Percentiles rank a stretch among this genome's conserved stretches.
Conservation (phyloP, 2,888 invertebrate genomes). For the Idaea aversata region DNA sequence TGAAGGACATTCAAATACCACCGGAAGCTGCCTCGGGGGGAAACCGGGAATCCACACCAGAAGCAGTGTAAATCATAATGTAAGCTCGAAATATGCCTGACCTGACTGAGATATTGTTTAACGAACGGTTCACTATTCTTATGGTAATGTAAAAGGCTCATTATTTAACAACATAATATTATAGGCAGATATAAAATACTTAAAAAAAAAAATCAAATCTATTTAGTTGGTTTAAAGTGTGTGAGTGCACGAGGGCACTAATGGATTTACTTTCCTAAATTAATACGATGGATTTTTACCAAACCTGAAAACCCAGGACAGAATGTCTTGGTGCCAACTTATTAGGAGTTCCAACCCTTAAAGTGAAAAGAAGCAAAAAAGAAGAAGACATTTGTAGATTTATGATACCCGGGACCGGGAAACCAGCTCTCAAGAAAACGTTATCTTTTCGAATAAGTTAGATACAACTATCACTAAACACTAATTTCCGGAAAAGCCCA, state of each 20-base stretch:
- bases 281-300: too few species aligned
- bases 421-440: background rate
- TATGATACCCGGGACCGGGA: background rate
- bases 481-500: background rate
- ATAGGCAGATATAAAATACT: too few species aligned
- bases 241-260: too few species aligned
- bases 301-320: too few species aligned
- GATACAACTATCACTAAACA: background rate
- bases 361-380: background rate
- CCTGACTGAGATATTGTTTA: background rate
- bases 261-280: too few species aligned
- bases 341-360: background rate
- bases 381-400: background rate
- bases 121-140: background rate
- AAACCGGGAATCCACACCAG: slow-evolving; percentile 64
- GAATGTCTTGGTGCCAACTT: too few species aligned
- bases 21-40: slow-evolving; percentile 56
- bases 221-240: too few species aligned
- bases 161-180: too few species aligned
- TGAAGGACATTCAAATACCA: slow-evolving; percentile 26
- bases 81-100: background rate
- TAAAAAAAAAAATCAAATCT: too few species aligned
- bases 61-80: slow-evolving; percentile 17
- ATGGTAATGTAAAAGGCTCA: too few species aligned
- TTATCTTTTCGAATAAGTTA: background rate